phyloP scores from a whole-genome alignment of 1,140 invertebrate genomes.

The Zaprionus capensis region DNA sequence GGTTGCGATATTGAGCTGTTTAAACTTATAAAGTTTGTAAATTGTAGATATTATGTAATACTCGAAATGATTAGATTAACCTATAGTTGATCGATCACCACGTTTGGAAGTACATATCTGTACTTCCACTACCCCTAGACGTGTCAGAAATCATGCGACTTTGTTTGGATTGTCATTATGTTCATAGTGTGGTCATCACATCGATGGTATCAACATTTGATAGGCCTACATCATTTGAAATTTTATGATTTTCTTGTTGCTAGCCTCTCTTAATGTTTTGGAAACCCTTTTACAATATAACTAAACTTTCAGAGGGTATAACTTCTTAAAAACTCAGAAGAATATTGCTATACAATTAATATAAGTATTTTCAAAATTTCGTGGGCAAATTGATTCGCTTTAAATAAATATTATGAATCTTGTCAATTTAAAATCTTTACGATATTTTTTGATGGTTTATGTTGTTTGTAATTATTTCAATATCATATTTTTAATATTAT shows the following conservation, averaged over 20 bases:
- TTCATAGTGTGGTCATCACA: neutral
- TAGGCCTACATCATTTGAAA: neutral
- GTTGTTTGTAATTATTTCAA: no score
- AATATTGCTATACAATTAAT: neutral
- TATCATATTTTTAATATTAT: no score
- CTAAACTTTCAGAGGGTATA: neutral
- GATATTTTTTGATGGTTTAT: no score
- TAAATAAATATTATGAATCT: no score
- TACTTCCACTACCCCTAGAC: neutral
- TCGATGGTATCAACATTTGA: neutral
- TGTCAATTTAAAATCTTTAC: no score
- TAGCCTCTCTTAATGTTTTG: no score
- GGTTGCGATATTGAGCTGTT: conserved; percentile 5
- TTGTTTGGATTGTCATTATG: conserved; percentile 1
- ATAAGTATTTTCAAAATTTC: no score
- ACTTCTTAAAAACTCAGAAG: fast-evolving
- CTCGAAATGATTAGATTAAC: neutral
- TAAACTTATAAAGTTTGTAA: neutral
- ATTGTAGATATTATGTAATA: conserved; percentile 9
- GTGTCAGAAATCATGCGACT: neutral
- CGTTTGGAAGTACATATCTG: neutral
- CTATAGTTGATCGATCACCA: neutral
- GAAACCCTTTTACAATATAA: no score
- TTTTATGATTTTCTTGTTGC: no score
- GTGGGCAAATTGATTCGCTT: no score